Percentiles rank a stretch among this genome's conserved stretches.
Conservation (phyloP, 2,797 vertebrate genomes). For the Amblyopsis hoosieri region DNA sequence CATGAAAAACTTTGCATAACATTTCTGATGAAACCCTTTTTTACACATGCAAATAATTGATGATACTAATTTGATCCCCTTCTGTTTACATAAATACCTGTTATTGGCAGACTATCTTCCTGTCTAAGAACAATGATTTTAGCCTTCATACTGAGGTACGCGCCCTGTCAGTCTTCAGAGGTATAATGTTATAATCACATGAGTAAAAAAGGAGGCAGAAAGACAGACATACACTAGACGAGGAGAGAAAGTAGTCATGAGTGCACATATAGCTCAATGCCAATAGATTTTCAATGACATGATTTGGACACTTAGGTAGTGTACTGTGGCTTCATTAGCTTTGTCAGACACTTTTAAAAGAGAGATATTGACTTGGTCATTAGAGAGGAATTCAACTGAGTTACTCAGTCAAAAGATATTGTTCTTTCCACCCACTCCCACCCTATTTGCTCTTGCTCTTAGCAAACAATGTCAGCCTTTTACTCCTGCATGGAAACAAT, state of each 20-base stretch:
- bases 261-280: conserved; percentile 27
- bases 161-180: no score
- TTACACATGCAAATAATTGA: no score
- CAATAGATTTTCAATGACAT: conserved; percentile 48
- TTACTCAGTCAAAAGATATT: conserved; percentile 26
- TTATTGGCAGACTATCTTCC: no score
- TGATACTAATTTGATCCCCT: no score
- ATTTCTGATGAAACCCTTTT: no score
- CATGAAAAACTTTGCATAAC: no score
- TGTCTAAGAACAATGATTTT: no score
- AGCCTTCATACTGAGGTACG: no score
- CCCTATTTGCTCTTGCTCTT: background rate
- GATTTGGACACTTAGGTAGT: conserved; percentile 11
- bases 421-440: background rate
- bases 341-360: conserved; percentile 39
- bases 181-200: background rate
- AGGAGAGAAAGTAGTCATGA: background rate
- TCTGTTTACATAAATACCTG: no score
- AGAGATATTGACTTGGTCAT: conserved; percentile 46
- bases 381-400: conserved; percentile 45
- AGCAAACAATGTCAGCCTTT: background rate
- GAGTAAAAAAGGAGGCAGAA: background rate
- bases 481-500: no score
- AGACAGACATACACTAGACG: conserved; percentile 1
- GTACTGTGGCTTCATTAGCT: conserved; percentile 40